These are phyloP conservation scores for Myotis brandtii DNA, from an alignment of 2,113 vertebrate genomes.

Conservation along the genomic window DNA sequence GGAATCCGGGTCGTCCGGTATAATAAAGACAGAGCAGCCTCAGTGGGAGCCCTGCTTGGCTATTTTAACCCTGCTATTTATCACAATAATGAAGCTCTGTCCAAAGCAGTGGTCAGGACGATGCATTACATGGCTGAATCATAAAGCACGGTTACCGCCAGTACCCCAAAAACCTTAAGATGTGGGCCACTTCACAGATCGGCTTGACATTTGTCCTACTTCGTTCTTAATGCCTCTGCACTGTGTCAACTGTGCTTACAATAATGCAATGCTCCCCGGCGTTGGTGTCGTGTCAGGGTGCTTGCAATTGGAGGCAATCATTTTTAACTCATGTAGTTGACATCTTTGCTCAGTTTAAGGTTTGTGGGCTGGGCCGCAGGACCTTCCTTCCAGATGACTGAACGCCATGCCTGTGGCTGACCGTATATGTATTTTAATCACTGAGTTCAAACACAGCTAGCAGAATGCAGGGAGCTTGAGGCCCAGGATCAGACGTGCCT, in stretches of 20 bases:
- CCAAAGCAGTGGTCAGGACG: not conserved
- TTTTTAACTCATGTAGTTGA: slow-evolving; percentile 41
- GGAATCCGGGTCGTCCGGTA: not conserved
- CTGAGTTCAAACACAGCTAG: slow-evolving; percentile 4
- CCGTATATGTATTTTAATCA: not conserved
- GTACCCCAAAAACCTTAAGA: slow-evolving; percentile 47
- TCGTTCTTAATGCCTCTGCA: not conserved
- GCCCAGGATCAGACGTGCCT: not conserved
- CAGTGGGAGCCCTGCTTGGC: not conserved
- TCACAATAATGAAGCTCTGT: slow-evolving; percentile 59
- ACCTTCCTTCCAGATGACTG: not conserved
- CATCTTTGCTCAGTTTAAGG: slow-evolving; percentile 22
- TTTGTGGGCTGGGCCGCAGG: not conserved
- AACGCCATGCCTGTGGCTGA: not conserved
- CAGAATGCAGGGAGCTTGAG: not conserved
- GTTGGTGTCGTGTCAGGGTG: not conserved
- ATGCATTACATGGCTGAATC: not conserved
- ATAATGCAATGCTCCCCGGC: not conserved
- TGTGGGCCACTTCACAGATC: not conserved
- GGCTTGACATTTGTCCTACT: not conserved
- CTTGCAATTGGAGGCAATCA: not conserved
- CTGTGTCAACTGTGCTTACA: not conserved
- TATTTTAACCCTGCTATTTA: slow-evolving; percentile 24
- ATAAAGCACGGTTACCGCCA: slow-evolving; percentile 13
- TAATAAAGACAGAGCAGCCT: slow-evolving; percentile 19